Evolutionary conservation across 1,140 invertebrate genomes (phyloP).

Genomic region (Babylonia areolata): DNA sequence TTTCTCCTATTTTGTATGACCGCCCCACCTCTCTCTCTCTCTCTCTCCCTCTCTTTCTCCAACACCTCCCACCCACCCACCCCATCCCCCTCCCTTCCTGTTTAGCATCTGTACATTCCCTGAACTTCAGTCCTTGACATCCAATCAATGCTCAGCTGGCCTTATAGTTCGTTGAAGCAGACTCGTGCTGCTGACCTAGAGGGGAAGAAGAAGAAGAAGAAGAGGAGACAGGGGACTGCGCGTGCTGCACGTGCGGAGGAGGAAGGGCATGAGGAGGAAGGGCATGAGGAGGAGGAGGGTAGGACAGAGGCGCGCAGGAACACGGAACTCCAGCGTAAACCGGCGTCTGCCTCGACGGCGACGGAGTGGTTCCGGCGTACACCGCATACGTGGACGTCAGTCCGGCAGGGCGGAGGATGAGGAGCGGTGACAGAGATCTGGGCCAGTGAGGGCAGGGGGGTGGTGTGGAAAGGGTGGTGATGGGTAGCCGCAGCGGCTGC

Average conservation of each 20-base stretch:
- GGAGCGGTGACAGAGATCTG: not conserved
- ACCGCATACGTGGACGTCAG: not conserved
- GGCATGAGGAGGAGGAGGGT: not conserved
- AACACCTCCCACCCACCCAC: too few species aligned
- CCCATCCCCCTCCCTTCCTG: too few species aligned
- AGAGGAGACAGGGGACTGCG: conserved; percentile 7
- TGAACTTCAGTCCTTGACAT: not conserved
- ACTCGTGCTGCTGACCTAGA: too few species aligned
- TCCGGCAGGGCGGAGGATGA: not conserved
- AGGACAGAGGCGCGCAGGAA: not conserved
- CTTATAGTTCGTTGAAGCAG: not conserved
- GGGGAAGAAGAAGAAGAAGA: too few species aligned
- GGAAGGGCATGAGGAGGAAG: too few species aligned
- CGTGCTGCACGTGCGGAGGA: not conserved
- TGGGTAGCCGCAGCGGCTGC: conserved; percentile 1
- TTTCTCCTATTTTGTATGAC: too few species aligned
- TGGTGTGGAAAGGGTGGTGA: not conserved
- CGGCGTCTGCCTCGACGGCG: not conserved
- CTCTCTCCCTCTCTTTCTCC: too few species aligned
- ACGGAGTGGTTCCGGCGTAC: not conserved
- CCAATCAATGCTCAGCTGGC: not conserved
- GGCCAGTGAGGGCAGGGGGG: not conserved
- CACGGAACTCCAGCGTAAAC: conserved; percentile 6
- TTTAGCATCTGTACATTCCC: too few species aligned
- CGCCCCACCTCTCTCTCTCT: too few species aligned